Base-by-base conservation (phyloP, 2,113 vertebrate species). In the Dolichallabes microphthalmus region DNA sequence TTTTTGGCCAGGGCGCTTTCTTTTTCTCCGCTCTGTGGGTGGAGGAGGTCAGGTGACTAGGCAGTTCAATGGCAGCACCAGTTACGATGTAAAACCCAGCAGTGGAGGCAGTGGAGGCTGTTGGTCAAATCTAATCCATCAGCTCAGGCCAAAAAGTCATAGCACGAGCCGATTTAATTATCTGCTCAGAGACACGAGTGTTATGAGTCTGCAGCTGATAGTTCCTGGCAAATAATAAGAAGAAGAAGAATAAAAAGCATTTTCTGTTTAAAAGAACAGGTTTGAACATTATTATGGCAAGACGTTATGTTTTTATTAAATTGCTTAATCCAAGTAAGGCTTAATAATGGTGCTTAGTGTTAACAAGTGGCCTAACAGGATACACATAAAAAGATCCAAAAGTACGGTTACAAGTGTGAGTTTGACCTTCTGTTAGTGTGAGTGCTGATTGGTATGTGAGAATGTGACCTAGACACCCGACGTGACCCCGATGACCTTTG, bases 401-500 rank as follows among this genome's bases (percentile, higher is more conserved):
- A n/a, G 61, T 20, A 7, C 20, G 9, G 8, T 55, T 30, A 53
- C 50, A 55, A 55, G 76, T 35, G 53, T 32, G 53, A 60, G 9
- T 57, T n/a, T 77, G 75, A 58, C 75, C 75, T 17, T 12, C 64
- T 27, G 61, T 66, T 50, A 60, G 78, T 66, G 74, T 76, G 35
- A 76, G 80, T 52, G 78, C 4, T 22, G 76, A 79, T 2, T 79
- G 76, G 30, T 79, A 82, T 90, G 68, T 75, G 82, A 86, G 87
- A 87, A 87, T 82, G 78, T 88, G 85, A 85, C 84, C 88, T 50
- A 78, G 86, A 68, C 45, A 50, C 76, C 68, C 32, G 69, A 35
- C 5, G 27, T 87, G 84, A 86, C 85, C 89, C 83, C 15, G 10
- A 39, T 83, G 90, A 89, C 82, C 84, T 58, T 17, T 35, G 80